Evolutionary conservation across 2,797 vertebrate species (phyloP), one percentile per base, ranked within the genome.

Genomic region (Chaetophractus vellerosus): DNA sequence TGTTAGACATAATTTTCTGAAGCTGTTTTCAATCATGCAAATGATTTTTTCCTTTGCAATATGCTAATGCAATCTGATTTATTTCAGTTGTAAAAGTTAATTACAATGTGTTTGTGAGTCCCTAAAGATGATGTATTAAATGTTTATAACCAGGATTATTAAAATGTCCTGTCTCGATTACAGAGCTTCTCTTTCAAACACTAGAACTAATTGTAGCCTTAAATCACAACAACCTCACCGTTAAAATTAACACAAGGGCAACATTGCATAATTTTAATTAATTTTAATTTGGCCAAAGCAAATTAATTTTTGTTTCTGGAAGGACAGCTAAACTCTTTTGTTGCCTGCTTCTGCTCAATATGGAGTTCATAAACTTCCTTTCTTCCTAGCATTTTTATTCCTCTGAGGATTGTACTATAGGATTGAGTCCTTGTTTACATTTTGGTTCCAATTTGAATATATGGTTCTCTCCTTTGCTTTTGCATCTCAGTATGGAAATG

Each of bases 81-180:
- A 99, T 99, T 99, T 98, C 98, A 98, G 99, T 99, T 99, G 99
- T 99, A 99, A 99, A 99, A 99, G 98, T 99, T 99, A 99, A 99
- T 99, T 99, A 99, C 99, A 99, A 99, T 99, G 99, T 99, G 99
- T 99, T 99, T 99, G 99, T 98, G 98, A 99, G 98, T 99, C 99
- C 99, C 98, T 98, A 99, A 99, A 99, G 98, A 99, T 99, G 99
- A 99, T 99, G 99, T 99, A 99, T 99, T 99, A 98, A 99, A 99
- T 99, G 99, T 99, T 99, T 99, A 99, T 99, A 99, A 99, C 98
- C 98, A 98, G 98, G 98, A 99, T 99, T 99, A 99, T 99, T 99
- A 99, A 99, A 99, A 99, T 99, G 99, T 99, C 99, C 99, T 98
- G 98, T 98, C 98, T 99, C 98, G 98, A 99, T 99, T 99, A 99